Base-by-base conservation (phyloP, 2,113 vertebrate genomes). In the Pelusios castaneus region DNA sequence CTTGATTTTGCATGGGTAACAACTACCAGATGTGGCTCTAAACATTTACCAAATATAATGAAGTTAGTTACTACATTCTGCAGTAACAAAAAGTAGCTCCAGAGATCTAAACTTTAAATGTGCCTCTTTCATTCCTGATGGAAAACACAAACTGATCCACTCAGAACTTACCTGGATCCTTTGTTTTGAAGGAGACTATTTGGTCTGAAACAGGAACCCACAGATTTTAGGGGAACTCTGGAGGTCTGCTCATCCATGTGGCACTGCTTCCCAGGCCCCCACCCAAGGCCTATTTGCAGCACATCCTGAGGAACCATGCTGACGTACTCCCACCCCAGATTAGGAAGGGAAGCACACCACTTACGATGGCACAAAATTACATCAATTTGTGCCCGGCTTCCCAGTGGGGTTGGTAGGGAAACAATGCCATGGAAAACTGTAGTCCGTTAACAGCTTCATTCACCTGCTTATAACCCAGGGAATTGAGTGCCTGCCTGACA, bases 151-250 rank as follows among this genome's bases (percentile, higher is more conserved):
- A 8, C 43, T 70, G 6, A 52, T 77, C 11, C 25, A 76, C 22
- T 54, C 84, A 56, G 85, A 86, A 70, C 82, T 58, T 56, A 6
- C 12, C 78, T 0, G 3, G 45, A 4, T 52, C 5, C 38, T 85
- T 63, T 24, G 4, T 10, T 88, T 24, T 27, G 70, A 89, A 92
- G 78, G 29, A 78, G 89, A 58, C 10, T 14, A 21, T 17, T 1
- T 49, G 8, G 3, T 67, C 16, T 54, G 11, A 77, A 82, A 56
- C 4, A 73, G 91, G 88, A 49, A 2, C 6, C 41, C 10, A 76
- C 29, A n/a, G 63, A 10, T 49, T 38, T 8, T 0, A 0, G 8
- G 11, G 4, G 38, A 93, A 85, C 82, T 60, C 0, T 2, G 1
- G 3, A 85, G 8, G 3, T 84, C 38, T 76, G 29, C 31, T 60